Evolutionary conservation across 1,140 invertebrate species (phyloP).

Genomic region (Drosophila watanabei): DNA sequence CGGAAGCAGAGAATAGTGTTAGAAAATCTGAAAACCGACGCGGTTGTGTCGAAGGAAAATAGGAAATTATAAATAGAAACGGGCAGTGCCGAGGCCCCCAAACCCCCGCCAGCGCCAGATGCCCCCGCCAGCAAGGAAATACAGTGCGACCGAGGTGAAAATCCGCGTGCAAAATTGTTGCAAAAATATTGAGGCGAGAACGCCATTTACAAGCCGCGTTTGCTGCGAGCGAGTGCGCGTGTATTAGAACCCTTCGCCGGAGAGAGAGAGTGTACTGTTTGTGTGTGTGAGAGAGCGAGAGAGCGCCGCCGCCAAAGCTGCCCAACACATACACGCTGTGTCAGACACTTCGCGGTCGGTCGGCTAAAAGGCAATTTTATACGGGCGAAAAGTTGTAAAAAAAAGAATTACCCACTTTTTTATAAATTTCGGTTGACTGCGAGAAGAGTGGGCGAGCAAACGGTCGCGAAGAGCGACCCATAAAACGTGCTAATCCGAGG

Average conservation of each 20-base stretch:
- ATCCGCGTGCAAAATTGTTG: constrained; percentile 60
- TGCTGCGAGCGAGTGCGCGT: constrained; percentile 57
- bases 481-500: constrained; percentile 62
- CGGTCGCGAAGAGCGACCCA: constrained; percentile 33
- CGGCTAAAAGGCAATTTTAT: constrained; percentile 77
- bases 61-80: constrained; percentile 47
- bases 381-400: constrained; percentile 72
- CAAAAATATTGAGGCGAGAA: constrained; percentile 80
- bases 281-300: constrained; percentile 41
- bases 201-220: constrained; percentile 66
- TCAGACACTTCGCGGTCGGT: constrained; percentile 75
- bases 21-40: constrained; percentile 37
- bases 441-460: constrained; percentile 18
- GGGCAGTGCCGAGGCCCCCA: constrained; percentile 39
- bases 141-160: constrained; percentile 52
- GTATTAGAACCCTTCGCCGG: constrained; percentile 45
- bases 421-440: constrained; percentile 22
- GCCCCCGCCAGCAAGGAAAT: constrained; percentile 25
- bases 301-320: constrained; percentile 62
- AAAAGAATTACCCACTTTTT: constrained; percentile 55
- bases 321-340: constrained; percentile 79
- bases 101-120: constrained; percentile 24
- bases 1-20: constrained; percentile 7
- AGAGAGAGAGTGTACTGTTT: constrained; percentile 34
- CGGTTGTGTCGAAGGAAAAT: constrained; percentile 40